Percentiles rank a stretch among this genome's conserved stretches.
Conservation (phyloP, 2,113 vertebrate genomes). For the Pachypanchax playfairii region DNA sequence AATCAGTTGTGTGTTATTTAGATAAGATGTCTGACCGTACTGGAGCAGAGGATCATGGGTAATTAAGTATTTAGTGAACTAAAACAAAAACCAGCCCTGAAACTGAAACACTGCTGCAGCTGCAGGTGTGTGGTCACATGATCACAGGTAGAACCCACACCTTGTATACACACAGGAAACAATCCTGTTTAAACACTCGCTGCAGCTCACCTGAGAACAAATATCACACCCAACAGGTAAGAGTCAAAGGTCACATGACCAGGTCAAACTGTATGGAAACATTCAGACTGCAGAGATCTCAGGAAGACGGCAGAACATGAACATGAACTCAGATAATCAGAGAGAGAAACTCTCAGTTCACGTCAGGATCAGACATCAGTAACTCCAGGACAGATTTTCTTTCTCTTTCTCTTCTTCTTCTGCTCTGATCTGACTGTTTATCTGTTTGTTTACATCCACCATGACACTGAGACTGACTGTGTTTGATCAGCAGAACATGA, state of each 20-base stretch:
- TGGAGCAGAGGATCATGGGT: neutral
- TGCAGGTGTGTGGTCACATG: constrained; percentile 1
- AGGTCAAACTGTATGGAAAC: neutral
- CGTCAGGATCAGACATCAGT: no score
- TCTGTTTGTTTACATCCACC: no score
- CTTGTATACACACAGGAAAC: neutral
- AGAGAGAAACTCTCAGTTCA: no score
- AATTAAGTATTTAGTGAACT: neutral
- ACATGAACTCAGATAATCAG: no score
- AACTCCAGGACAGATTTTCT: no score
- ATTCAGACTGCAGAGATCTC: no score
- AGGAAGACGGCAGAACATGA: no score
- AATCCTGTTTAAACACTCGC: neutral
- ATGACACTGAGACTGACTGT: no score
- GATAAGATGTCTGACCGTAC: neutral
- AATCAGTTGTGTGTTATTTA: neutral
- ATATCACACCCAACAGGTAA: no score
- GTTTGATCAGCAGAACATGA: no score
- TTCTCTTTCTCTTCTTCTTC: no score
- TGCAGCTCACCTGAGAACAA: neutral
- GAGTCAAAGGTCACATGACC: neutral
- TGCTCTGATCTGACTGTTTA: no score
- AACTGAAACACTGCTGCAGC: neutral
- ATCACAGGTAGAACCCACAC: neutral
- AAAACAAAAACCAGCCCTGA: neutral